Percentiles rank a stretch among this genome's conserved stretches.
Evolutionary conservation across 2,113 vertebrate genomes (phyloP).

Genomic region (Phaetusa simplex): DNA sequence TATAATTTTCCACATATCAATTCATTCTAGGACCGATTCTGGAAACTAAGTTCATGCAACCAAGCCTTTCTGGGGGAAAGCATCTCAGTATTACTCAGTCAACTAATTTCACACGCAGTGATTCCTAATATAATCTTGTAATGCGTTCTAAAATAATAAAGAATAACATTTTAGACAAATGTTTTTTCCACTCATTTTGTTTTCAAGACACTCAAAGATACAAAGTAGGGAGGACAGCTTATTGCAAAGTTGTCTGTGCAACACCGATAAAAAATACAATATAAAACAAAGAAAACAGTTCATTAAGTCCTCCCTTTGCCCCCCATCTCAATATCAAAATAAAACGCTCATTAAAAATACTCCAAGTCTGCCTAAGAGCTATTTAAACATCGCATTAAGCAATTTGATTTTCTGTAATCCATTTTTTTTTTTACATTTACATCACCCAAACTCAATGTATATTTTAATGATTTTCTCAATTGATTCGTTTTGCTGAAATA

Average conservation of each 20-base stretch:
- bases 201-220: not conserved
- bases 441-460: not conserved
- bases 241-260: not conserved
- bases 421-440: not conserved
- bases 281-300: not conserved
- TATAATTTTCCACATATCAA: not conserved
- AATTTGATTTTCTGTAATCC: not conserved
- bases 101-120: not conserved
- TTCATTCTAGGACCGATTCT: not conserved
- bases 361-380: not conserved
- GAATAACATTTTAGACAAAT: not conserved
- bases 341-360: not conserved
- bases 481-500: not conserved
- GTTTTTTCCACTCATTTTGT: not conserved
- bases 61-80: not conserved
- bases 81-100: not conserved
- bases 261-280: not conserved
- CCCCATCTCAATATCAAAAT: not conserved
- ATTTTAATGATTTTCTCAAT: constrained; percentile 14
- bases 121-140: not conserved
- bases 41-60: not conserved
- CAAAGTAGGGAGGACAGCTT: not conserved
- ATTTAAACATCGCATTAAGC: not conserved
- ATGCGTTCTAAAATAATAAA: not conserved
- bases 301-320: not conserved